A percentile compares a stretch with the other conserved stretches of the same genome.
These are phyloP conservation scores for Gordius sp. DNA, from an alignment of 2,888 invertebrate genomes.

Conservation along the genomic window DNA sequence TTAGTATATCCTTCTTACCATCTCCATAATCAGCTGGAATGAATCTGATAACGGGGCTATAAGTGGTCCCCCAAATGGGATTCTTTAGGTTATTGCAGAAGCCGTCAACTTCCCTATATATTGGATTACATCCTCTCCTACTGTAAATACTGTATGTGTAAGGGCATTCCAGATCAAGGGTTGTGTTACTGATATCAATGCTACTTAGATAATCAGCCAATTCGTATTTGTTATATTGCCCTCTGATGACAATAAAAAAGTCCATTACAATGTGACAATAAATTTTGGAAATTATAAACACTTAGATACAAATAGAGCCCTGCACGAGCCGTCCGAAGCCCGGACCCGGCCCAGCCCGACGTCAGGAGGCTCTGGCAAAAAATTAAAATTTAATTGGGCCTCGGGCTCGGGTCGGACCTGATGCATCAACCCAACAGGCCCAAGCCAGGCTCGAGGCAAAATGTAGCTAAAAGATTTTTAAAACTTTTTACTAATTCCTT, in stretches of 20 bases:
- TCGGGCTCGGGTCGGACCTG: no score
- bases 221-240: constrained; percentile 7
- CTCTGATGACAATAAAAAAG: background rate
- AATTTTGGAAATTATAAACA: no score
- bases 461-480: no score
- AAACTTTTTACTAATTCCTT: no score
- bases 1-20: background rate
- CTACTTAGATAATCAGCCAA: background rate
- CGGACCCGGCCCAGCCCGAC: no score
- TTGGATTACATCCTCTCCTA: background rate
- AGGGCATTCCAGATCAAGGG: background rate
- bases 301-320: no score
- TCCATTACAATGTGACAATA: no score
- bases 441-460: no score
- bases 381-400: no score
- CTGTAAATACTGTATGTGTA: background rate
- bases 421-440: no score
- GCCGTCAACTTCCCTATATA: background rate
- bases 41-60: background rate
- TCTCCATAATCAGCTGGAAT: constrained; percentile 11
- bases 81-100: constrained; percentile 7
- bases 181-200: background rate
- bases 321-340: no score
- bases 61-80: constrained; percentile 11
- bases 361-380: no score